Evolutionary conservation across 2,113 vertebrate species (phyloP), one percentile per base, ranked within the genome.

Genomic region (human): DNA sequence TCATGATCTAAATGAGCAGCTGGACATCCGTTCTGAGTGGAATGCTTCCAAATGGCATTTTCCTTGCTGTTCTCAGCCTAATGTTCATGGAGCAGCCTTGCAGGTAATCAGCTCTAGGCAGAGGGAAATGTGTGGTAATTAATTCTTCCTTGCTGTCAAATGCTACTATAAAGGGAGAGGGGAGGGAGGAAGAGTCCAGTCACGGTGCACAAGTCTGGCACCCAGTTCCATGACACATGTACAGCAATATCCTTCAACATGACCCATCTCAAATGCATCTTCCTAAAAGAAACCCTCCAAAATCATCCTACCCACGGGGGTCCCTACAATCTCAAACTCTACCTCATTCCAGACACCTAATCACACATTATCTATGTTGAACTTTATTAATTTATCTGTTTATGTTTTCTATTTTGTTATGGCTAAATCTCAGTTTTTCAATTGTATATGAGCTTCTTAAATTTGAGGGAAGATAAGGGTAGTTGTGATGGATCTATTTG

Each of bases 1-100:
- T 99, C 98, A 98, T 98, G 98, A 98, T 98, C 98, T 98, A 98
- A 99, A 99, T 98, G 98, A 99, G 98, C 98, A 98, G 96, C 96
- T 96, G 97, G 98, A 98, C 98, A 98, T 97, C 93, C 75, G n/a
- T 97, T 94, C 95, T 40, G 96, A 97, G 81, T 95, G 92, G 95
- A 93, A 78, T 8, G 76, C 91, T 98, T 98, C 97, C 97, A 98
- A 97, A 97, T 86, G 96, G 13, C 0, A 2, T 96, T 97, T 94
- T 93, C 85, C 95, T 87, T 45, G 82, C 59, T 78, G 59, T 59
- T 83, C 93, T 79, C 55, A 85, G 83, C 87, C 78, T 72, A 5
- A 40, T 27, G 93, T 61, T 80, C 40, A 20, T 25, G 27, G 30
- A 55, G n/a, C 75, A 57, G 73, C 80, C 83, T 94, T 5, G 4